Percentiles rank a stretch among this genome's conserved stretches.
Conservation (phyloP, 2,888 invertebrate species). For the Rhingia campestris region DNA sequence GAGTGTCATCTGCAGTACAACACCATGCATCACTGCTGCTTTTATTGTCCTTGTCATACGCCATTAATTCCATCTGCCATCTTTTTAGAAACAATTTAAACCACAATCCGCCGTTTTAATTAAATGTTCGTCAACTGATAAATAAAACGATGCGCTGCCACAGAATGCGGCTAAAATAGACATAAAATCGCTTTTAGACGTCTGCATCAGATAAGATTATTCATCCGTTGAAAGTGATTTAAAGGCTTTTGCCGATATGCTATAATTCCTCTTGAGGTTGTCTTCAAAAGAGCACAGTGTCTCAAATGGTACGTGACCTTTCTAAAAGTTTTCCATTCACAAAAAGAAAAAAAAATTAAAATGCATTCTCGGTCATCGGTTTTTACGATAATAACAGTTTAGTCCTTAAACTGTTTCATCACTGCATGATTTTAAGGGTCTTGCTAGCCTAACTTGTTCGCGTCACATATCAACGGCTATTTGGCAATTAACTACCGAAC, state of each 20-base stretch:
- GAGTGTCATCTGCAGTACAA: no score
- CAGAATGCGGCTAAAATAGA: background rate
- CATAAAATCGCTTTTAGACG: constrained; percentile 41
- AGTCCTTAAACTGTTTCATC: background rate
- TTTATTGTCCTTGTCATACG: background rate
- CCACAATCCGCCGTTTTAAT: constrained; percentile 30
- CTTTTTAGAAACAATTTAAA: constrained; percentile 5
- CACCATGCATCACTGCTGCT: no score
- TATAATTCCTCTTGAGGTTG: constrained; percentile 24
- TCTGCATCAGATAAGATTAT: constrained; percentile 52
- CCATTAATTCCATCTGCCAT: constrained; percentile 18
- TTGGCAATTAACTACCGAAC: background rate
- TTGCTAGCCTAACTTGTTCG: background rate
- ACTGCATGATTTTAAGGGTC: background rate
- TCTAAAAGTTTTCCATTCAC: constrained; percentile 33
- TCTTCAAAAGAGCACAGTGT: constrained; percentile 30
- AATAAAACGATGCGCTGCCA: constrained; percentile 22
- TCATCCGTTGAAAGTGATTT: constrained; percentile 6
- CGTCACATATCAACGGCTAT: background rate
- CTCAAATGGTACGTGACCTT: constrained; percentile 24
- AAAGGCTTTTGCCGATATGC: background rate
- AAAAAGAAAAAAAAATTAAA: no score
- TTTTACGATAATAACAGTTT: background rate
- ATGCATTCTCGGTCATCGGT: no score
- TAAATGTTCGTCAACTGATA: constrained; percentile 29